A percentile compares a stretch with the other conserved stretches of the same genome.
Evolutionary conservation across 2,797 vertebrate genomes (phyloP).

Genomic region (Manis javanica): DNA sequence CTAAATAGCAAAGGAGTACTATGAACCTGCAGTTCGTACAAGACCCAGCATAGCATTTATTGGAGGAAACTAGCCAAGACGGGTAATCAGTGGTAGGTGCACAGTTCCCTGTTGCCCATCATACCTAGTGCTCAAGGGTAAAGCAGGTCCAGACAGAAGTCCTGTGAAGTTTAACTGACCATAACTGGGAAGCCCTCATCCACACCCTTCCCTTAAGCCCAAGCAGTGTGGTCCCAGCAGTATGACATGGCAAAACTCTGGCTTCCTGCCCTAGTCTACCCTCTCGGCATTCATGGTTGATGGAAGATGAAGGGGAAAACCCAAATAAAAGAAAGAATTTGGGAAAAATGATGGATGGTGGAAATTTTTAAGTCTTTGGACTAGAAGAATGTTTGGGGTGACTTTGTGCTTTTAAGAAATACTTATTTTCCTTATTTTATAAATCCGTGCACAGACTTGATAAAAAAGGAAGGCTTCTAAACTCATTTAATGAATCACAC

Average conservation of each 20-base stretch:
- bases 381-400: neutral
- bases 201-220: neutral
- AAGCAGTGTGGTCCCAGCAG: neutral
- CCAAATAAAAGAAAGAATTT: neutral
- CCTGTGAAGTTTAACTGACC: neutral
- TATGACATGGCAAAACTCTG: neutral
- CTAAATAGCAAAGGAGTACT: neutral
- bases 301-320: neutral
- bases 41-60: neutral
- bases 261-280: neutral
- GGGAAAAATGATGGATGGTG: neutral
- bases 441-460: neutral
- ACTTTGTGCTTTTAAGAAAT: neutral
- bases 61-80: neutral
- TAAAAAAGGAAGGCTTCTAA: neutral
- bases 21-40: neutral
- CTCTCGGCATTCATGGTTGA: neutral
- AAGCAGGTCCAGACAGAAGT: neutral
- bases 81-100: neutral
- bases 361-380: neutral
- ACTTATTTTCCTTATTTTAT: neutral
- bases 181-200: too few relatives aligned
- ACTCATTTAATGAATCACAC: neutral
- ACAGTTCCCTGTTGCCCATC: neutral
- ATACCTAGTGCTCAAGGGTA: neutral